Conservation (phyloP, 2,113 vertebrate species). For the Pimephales promelas region DNA sequence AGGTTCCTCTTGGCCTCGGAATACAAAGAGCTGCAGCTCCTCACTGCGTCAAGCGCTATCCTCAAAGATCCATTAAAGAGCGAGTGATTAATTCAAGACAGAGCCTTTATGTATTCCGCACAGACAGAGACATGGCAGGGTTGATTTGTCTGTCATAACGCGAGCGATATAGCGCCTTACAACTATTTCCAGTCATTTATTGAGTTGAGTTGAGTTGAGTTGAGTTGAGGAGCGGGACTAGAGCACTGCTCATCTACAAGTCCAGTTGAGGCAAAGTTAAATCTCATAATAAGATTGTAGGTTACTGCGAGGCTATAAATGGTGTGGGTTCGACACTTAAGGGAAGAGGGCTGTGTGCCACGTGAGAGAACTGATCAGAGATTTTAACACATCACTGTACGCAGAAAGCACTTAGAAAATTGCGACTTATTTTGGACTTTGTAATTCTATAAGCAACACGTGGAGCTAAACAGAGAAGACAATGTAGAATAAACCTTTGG, state of each 20-base stretch:
- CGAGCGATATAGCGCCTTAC: constrained; percentile 72
- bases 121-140: constrained; percentile 55
- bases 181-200: constrained; percentile 65
- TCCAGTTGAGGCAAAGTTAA: constrained; percentile 74
- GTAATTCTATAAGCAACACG: neutral
- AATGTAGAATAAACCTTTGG: neutral
- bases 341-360: constrained; percentile 55
- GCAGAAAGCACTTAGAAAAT: neutral
- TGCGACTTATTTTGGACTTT: neutral
- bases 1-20: constrained; percentile 68
- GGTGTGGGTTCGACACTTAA: constrained; percentile 66
- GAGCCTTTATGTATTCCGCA: constrained; percentile 70
- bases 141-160: constrained; percentile 62
- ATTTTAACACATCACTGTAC: constrained; percentile 2
- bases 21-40: constrained; percentile 77
- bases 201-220: constrained; percentile 55
- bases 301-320: constrained; percentile 72
- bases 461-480: neutral
- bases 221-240: constrained; percentile 44
- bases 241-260: constrained; percentile 69
- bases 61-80: constrained; percentile 73
- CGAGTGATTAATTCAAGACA: constrained; percentile 73
- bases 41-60: constrained; percentile 83
- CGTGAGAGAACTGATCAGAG: constrained; percentile 42
- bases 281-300: constrained; percentile 81